phyloP scores from a whole-genome alignment of 2,113 vertebrate genomes.

The Hiodon tergisus region DNA sequence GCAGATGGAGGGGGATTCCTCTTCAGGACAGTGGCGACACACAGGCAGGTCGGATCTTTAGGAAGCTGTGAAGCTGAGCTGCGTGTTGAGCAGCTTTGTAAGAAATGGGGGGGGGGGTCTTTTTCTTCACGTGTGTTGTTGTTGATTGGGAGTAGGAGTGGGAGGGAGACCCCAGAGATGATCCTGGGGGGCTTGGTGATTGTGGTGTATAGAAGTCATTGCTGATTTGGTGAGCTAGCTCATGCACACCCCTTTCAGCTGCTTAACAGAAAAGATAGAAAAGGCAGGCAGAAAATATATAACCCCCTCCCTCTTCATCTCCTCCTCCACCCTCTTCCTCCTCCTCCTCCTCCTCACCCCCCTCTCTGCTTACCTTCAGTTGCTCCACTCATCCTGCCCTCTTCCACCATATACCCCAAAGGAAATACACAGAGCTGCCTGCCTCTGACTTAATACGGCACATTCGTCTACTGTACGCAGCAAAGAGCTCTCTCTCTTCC shows the following conservation, averaged over 20 bases:
- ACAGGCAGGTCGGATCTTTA: slow-evolving; percentile 57
- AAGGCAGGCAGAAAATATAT: slow-evolving; percentile 36
- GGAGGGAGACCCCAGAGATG: slow-evolving; percentile 29
- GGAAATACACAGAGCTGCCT: slow-evolving; percentile 80
- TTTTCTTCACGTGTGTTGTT: slow-evolving; percentile 30
- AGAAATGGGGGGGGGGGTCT: not conserved
- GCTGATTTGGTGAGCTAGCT: slow-evolving; percentile 30
- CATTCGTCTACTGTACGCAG: slow-evolving; percentile 74
- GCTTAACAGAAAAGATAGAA: slow-evolving; percentile 45
- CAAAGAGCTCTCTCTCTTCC: slow-evolving; percentile 59
- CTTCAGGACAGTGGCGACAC: slow-evolving; percentile 66
- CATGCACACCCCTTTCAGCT: slow-evolving; percentile 36
- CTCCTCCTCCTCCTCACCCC: slow-evolving; percentile 41
- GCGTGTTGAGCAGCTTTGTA: slow-evolving; percentile 32
- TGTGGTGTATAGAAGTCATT: slow-evolving; percentile 30
- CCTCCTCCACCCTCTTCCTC: slow-evolving; percentile 38
- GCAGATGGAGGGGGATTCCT: slow-evolving; percentile 46
- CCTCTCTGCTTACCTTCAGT: slow-evolving; percentile 56
- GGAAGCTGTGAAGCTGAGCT: slow-evolving; percentile 26
- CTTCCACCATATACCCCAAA: slow-evolving; percentile 71
- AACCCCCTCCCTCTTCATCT: slow-evolving; percentile 38
- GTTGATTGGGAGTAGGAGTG: slow-evolving; percentile 16
- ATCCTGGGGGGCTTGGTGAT: slow-evolving; percentile 18
- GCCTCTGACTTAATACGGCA: slow-evolving; percentile 79
- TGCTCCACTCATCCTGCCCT: slow-evolving; percentile 55